Evolutionary conservation across 2,888 invertebrate genomes (phyloP), one percentile per base, ranked within the genome.

Genomic region (Lasioglossum leucozonium): DNA sequence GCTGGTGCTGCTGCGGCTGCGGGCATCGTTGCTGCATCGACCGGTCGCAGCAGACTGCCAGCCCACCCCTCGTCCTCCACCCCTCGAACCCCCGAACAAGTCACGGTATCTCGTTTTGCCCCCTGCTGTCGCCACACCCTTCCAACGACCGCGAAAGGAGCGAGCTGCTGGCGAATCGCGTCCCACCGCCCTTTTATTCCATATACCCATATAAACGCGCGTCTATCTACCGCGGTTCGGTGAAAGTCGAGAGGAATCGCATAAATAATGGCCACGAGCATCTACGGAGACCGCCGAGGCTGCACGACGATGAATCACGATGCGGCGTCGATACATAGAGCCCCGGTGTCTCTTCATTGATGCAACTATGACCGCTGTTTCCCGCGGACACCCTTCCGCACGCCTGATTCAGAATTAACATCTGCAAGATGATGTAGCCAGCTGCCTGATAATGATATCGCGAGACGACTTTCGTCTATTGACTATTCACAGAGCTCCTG

Each of bases 21-120:
- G 90, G 91, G 90, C 89, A 91, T 89, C 91, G 90, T 91, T 88
- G 92, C 93, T 92, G 93, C 93, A 93, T 93, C 93, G 93, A 93
- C 92, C 93, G 92, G 91, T 90, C 91, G 90, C 90, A 88, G 89
- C 89, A 86, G 87, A 85, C 86, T 86, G 82, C 88, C 89, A 82
- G 80, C 86, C 81, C 34, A 1, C 30, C 69, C 88, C 87, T 77
- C 81, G 81, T 84, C 84, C 78, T 73, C 79, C 82, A 79, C 79
- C 81, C 80, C 82, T 72, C 73, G 71, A 72, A 76, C 79, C 86
- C 74, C 78, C 79, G 26, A 74, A 71, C 82, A 67, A 6, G 74
- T 83, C 78, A 65, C 67, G 84, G 87, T 86, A 82, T 81, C 77
- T 85, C 72, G 72, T 76, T 78, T n/a, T 72, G 81, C 80, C 79